These are phyloP conservation scores for Drosophila lowei DNA, from an alignment of 1,140 invertebrate genomes.

Conservation along the genomic window DNA sequence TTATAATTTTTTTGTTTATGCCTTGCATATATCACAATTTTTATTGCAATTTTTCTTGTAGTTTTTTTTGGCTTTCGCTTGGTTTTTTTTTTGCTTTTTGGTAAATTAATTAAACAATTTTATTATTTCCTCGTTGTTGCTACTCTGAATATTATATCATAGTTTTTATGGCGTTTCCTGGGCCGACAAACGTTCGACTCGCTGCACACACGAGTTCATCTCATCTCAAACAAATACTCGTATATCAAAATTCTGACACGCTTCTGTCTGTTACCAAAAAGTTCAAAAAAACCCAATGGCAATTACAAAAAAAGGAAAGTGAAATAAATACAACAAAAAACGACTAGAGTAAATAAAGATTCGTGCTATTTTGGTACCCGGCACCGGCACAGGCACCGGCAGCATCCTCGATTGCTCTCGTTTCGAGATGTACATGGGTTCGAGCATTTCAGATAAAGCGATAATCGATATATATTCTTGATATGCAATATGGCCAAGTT, in stretches of 20 bases:
- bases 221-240: conserved; percentile 62
- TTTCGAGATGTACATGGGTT: conserved; percentile 22
- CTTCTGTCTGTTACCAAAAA: conserved; percentile 53
- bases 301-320: conserved; percentile 33
- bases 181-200: conserved; percentile 61
- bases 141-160: conserved; percentile 56
- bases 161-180: conserved; percentile 41
- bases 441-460: neutral
- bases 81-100: conserved; percentile 43
- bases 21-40: conserved; percentile 59
- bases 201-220: conserved; percentile 52
- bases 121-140: conserved; percentile 64
- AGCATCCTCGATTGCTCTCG: conserved; percentile 53
- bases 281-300: conserved; percentile 21
- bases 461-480: neutral
- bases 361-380: conserved; percentile 55
- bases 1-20: conserved; percentile 65
- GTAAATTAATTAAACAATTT: conserved; percentile 70
- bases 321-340: conserved; percentile 58
- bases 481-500: too few species aligned
- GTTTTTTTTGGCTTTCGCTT: conserved; percentile 36
- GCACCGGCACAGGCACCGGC: conserved; percentile 25
- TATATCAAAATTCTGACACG: conserved; percentile 74
- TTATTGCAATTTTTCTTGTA: conserved; percentile 55
- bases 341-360: conserved; percentile 53